These are phyloP conservation scores for Poecile montanus DNA, from an alignment of 2,797 vertebrate genomes.

Conservation along the genomic window DNA sequence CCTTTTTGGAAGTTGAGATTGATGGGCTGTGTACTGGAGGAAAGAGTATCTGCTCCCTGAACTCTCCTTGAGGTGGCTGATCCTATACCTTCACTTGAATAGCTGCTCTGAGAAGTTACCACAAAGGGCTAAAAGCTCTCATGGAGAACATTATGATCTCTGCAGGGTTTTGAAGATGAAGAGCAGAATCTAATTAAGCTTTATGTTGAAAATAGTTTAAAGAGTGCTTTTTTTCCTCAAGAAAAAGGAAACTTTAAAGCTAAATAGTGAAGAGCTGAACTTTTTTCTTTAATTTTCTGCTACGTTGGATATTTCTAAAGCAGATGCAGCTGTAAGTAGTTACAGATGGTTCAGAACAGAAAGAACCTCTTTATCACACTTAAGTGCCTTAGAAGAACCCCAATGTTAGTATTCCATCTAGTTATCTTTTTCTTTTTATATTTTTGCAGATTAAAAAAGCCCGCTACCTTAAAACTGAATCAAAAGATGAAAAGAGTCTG, in stretches of 20 bases:
- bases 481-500: not conserved
- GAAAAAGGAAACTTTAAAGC: conserved; percentile 24
- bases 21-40: not conserved
- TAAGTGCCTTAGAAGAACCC: conserved; percentile 7
- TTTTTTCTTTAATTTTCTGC: not conserved
- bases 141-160: not conserved
- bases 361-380: conserved; percentile 8
- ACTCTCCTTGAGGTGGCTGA: not conserved
- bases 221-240: not conserved
- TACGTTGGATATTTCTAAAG: conserved; percentile 34
- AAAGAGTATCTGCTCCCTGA: not conserved
- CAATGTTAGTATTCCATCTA: not conserved
- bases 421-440: not conserved
- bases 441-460: not conserved
- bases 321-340: conserved; percentile 43
- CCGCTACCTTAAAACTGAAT: not conserved
- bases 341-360: conserved; percentile 39
- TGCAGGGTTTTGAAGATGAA: conserved; percentile 27
- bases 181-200: conserved; percentile 48
- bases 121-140: conserved; percentile 13
- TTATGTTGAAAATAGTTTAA: conserved; percentile 40
- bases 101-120: not conserved
- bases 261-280: not conserved
- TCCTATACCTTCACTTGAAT: not conserved
- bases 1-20: not conserved